A percentile compares a stretch with the other conserved stretches of the same genome.
These are phyloP conservation scores for Bombus fervidus DNA, from an alignment of 1,140 invertebrate species.

Conservation along the genomic window DNA sequence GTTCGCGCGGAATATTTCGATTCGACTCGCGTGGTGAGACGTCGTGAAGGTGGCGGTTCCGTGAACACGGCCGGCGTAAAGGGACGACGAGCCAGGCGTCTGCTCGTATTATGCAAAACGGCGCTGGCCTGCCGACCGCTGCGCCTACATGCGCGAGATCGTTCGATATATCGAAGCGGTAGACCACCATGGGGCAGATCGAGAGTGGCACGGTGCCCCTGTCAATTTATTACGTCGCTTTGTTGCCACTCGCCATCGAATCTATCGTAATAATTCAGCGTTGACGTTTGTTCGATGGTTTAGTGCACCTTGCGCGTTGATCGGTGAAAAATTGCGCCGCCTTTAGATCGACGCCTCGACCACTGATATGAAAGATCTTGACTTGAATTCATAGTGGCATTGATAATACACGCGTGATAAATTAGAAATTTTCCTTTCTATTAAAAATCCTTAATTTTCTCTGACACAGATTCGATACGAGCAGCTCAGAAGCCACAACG, in stretches of 20 bases:
- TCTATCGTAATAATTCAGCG: slow-evolving; percentile 33
- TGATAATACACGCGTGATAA: not conserved
- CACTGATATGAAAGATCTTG: not conserved
- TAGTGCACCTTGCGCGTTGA: slow-evolving; percentile 19
- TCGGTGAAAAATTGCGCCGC: slow-evolving; percentile 21
- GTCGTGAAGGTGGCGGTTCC: slow-evolving; percentile 58
- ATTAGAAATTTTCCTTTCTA: not conserved
- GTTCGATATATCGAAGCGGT: slow-evolving; percentile 68
- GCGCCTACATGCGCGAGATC: slow-evolving; percentile 70
- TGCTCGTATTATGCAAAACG: slow-evolving; percentile 76
- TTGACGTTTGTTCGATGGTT: not conserved
- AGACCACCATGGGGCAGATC: slow-evolving; percentile 69
- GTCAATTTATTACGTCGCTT: slow-evolving; percentile 58
- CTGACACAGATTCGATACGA: too few relatives aligned
- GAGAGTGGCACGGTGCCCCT: slow-evolving; percentile 51
- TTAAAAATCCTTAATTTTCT: not conserved
- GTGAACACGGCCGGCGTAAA: slow-evolving; percentile 62
- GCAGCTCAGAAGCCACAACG: too few relatives aligned
- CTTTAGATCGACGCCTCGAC: not conserved
- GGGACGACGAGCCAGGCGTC: slow-evolving; percentile 68
- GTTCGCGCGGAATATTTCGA: slow-evolving; percentile 64
- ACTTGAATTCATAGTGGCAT: not conserved
- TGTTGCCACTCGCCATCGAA: slow-evolving; percentile 36
- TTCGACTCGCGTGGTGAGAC: slow-evolving; percentile 59
- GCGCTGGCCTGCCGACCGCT: slow-evolving; percentile 61